Evolutionary conservation across 2,797 vertebrate genomes (phyloP).

Genomic region (Dendrocincla tyrannina): DNA sequence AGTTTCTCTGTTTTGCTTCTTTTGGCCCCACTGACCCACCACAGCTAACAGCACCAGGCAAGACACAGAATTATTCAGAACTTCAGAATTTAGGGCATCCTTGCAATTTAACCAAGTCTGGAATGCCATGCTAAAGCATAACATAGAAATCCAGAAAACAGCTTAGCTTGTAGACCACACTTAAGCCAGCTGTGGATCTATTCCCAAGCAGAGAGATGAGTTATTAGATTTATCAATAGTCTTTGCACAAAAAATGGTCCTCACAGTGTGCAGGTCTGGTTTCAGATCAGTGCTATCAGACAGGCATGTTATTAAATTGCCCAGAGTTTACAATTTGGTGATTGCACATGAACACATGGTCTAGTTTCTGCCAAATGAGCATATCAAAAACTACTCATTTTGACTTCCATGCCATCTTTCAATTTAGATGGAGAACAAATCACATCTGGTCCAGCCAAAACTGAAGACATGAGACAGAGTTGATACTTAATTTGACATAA

Average conservation of each 20-base stretch:
- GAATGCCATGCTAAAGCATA: not conserved
- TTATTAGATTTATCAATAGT: not conserved
- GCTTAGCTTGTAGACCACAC: not conserved
- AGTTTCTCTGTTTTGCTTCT: not conserved
- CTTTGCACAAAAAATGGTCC: not conserved
- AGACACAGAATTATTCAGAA: not conserved
- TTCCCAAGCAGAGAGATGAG: not conserved
- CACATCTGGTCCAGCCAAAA: not conserved
- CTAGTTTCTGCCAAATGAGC: not conserved
- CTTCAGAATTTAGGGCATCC: not conserved
- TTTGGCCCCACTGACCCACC: not conserved
- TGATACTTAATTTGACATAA: not conserved
- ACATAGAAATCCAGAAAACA: not conserved
- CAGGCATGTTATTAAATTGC: not conserved
- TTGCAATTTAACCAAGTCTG: not conserved
- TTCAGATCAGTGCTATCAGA: not conserved
- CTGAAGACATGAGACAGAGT: not conserved
- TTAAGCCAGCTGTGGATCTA: not conserved
- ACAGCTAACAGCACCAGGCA: not conserved
- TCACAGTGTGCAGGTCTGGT: accelerated
- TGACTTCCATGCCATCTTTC: not conserved
- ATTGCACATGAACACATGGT: not conserved
- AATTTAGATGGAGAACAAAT: not conserved
- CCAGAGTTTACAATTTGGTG: not conserved
- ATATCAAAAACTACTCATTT: not conserved